A percentile compares a stretch with the other conserved stretches of the same genome.
Conservation (phyloP, 2,797 vertebrate genomes). For the Enteromius anoplus region DNA sequence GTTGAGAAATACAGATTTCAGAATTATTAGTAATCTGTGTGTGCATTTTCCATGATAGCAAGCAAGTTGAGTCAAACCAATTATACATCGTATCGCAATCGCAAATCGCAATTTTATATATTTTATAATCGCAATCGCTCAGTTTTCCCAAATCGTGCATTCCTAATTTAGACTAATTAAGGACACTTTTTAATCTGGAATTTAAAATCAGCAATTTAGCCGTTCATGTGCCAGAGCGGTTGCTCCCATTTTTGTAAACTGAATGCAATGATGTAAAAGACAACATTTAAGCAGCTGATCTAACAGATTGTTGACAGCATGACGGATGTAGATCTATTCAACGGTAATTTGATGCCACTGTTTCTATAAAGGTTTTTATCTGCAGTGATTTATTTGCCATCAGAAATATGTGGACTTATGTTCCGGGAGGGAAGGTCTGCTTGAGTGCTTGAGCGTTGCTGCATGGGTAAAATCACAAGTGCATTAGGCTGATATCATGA, state of each 20-base stretch:
- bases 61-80: no score
- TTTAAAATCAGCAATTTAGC: not conserved
- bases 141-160: no score
- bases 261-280: not conserved
- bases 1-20: no score
- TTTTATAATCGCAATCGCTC: no score
- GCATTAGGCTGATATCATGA: constrained; percentile 24
- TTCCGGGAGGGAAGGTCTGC: not conserved
- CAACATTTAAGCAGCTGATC: constrained; percentile 23
- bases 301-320: constrained; percentile 2
- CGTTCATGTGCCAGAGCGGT: not conserved
- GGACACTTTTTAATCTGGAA: not conserved
- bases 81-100: no score
- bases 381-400: constrained; percentile 17
- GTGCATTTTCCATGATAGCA: no score
- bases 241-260: not conserved
- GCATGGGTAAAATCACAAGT: constrained; percentile 21
- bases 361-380: not conserved
- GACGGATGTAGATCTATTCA: constrained; percentile 18
- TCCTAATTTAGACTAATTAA: not conserved
- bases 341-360: constrained; percentile 3
- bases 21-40: no score
- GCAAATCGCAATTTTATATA: no score
- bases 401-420: not conserved
- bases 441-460: constrained; percentile 5